Conservation (phyloP, 2,888 invertebrate species). For the Thecocarcelia acutangulata region DNA sequence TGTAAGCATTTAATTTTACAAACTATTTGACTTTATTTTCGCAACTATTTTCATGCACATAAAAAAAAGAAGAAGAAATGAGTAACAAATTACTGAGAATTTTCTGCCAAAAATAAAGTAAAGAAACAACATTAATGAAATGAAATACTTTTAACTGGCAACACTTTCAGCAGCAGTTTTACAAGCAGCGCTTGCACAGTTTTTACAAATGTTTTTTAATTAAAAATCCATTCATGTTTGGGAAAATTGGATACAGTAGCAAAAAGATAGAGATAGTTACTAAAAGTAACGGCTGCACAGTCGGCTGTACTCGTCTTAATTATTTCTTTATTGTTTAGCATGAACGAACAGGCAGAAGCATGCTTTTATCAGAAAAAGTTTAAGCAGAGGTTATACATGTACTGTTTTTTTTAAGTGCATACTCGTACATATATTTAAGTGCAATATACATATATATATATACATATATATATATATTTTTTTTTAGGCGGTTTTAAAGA, state of each 20-base stretch:
- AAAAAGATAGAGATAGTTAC: not conserved
- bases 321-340: not conserved
- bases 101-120: conserved; percentile 13
- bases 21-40: conserved; percentile 51
- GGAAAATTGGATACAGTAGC: not conserved
- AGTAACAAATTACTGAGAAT: conserved; percentile 14
- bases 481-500: too few species aligned
- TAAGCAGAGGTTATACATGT: too few species aligned
- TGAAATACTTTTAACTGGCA: conserved; percentile 32
- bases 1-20: conserved; percentile 37
- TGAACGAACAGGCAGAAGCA: too few species aligned
- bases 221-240: conserved; percentile 43
- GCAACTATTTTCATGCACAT: conserved; percentile 14
- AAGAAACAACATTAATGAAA: conserved; percentile 34
- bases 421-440: too few species aligned
- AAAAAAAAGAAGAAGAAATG: not conserved
- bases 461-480: too few species aligned
- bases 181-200: not conserved
- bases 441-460: too few species aligned
- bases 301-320: not conserved
- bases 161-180: not conserved
- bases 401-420: too few species aligned
- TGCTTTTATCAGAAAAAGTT: too few species aligned
- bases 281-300: not conserved
- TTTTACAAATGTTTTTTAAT: conserved; percentile 35